Base-by-base conservation (phyloP, 2,888 invertebrate genomes). In the Odontocolon sp. region DNA sequence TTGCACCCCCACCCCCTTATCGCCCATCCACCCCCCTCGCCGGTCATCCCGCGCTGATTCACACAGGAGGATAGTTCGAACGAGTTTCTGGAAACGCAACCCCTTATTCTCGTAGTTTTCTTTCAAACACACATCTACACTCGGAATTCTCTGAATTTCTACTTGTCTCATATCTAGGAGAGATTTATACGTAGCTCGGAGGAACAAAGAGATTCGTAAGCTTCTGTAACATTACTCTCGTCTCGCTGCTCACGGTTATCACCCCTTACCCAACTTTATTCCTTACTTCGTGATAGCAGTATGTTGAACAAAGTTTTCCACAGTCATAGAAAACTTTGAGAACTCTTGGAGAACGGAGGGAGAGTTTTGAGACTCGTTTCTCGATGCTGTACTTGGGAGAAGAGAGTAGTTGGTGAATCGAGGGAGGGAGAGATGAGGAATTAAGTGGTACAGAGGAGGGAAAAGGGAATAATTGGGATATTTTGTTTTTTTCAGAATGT, bases 241-340 rank as follows among this genome's bases (percentile, higher is more conserved):
- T 0, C 47, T 11, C 23, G 23, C 40, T 14, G 1, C 16, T 33
- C 9, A 47, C 63, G 33, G 33, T 52, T 52, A 45, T 63, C 47
- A 5, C 23, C 23, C 33, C 28, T 16, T n/a, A n/a, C n/a, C n/a
- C n/a, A 52, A 14, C 28, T 26, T 52, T 52, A 50, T 56, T 33
- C 64, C 71, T 61, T 77, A 77, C 59, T 68, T 72, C 77, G 68
- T 52, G 77, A 63, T 47, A 68, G 33, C 64, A 59, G 63, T 47
- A 63, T 47, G 63, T 54, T 59, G 63, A 67, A 61, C 77, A 68
- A 77, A 77, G 61, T 77, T 77, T 77, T 68, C 52, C 76, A 21
- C 68, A 72, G 77, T 77, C 77, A 68, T 68, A 57, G 77, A 77
- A 77, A 77, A 77, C 68, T 72, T 77, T 77, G 68, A 63, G 68